These are phyloP conservation scores for Apogon hyalosoma DNA, from an alignment of 2,797 vertebrate species.

Conservation along the genomic window DNA sequence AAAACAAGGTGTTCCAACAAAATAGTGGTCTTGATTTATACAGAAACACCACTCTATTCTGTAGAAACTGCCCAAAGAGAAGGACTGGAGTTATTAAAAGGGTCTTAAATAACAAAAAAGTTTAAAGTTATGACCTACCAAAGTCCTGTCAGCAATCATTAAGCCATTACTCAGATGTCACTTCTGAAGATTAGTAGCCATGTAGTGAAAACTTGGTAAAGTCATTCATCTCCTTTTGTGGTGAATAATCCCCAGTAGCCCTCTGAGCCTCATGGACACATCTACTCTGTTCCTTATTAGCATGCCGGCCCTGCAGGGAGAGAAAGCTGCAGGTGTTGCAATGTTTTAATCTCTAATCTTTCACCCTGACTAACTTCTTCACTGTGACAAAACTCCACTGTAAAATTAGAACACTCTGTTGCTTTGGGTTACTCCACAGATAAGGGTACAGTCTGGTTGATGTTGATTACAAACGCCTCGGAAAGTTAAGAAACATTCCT, in stretches of 20 bases:
- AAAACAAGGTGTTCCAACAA: background rate
- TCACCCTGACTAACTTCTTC: slow-evolving; percentile 55
- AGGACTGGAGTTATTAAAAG: slow-evolving; percentile 4
- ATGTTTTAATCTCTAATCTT: slow-evolving; percentile 67
- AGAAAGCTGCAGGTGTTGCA: slow-evolving; percentile 55
- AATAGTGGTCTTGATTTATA: background rate
- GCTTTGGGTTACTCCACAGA: slow-evolving; percentile 62
- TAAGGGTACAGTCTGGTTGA: slow-evolving; percentile 42
- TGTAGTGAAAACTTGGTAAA: slow-evolving; percentile 23
- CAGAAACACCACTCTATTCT: background rate
- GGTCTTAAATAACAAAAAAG: slow-evolving; percentile 2
- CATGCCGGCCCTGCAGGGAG: slow-evolving; percentile 34
- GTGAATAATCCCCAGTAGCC: slow-evolving; percentile 37
- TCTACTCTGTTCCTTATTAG: slow-evolving; percentile 38
- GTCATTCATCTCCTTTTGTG: slow-evolving; percentile 10
- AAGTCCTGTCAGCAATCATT: slow-evolving; percentile 8
- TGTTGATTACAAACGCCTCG: slow-evolving; percentile 50
- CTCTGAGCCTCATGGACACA: slow-evolving; percentile 18
- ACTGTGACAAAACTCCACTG: slow-evolving; percentile 63
- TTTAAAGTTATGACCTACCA: slow-evolving; percentile 22
- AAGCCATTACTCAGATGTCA: slow-evolving; percentile 2
- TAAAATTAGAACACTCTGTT: slow-evolving; percentile 61
- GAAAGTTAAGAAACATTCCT: slow-evolving; percentile 37
- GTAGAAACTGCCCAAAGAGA: background rate
- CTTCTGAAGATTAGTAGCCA: slow-evolving; percentile 21